phyloP scores from a whole-genome alignment of 2,888 invertebrate genomes.

The Aphrophora alni region DNA sequence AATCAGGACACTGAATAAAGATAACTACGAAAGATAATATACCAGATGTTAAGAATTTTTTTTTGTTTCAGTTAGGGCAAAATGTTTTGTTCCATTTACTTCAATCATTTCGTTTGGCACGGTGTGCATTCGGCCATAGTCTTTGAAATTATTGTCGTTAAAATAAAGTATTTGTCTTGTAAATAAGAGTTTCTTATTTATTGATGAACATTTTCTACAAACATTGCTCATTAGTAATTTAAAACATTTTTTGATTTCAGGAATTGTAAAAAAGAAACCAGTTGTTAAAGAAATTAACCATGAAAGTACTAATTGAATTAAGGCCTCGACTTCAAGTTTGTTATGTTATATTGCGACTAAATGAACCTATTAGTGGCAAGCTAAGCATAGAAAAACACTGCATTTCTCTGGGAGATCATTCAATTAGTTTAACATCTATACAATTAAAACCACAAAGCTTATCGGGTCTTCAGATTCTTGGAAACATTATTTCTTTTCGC shows the following conservation, averaged over 20 bases:
- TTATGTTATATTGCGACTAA: constrained; percentile 57
- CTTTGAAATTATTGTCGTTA: no score
- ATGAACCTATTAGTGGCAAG: neutral
- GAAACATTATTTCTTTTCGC: constrained; percentile 55
- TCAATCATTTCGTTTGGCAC: no score
- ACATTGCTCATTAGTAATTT: no score
- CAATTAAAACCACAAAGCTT: constrained; percentile 17
- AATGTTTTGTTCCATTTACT: no score
- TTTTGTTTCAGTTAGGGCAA: no score
- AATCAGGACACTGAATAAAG: no score
- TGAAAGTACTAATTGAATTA: constrained; percentile 64
- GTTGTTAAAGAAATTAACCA: constrained; percentile 52
- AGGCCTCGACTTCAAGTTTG: constrained; percentile 66
- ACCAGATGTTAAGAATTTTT: no score
- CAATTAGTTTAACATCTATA: neutral
- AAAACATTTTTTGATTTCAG: constrained; percentile 23
- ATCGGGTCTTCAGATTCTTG: constrained; percentile 53
- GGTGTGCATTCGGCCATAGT: no score
- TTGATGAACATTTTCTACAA: no score
- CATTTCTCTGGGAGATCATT: neutral
- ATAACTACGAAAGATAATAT: no score
- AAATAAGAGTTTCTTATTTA: no score
- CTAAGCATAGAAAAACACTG: neutral
- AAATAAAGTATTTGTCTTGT: no score
- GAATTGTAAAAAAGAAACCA: constrained; percentile 31